Conservation (phyloP, 1,140 invertebrate species). For the Aporrectodea caliginosa region DNA sequence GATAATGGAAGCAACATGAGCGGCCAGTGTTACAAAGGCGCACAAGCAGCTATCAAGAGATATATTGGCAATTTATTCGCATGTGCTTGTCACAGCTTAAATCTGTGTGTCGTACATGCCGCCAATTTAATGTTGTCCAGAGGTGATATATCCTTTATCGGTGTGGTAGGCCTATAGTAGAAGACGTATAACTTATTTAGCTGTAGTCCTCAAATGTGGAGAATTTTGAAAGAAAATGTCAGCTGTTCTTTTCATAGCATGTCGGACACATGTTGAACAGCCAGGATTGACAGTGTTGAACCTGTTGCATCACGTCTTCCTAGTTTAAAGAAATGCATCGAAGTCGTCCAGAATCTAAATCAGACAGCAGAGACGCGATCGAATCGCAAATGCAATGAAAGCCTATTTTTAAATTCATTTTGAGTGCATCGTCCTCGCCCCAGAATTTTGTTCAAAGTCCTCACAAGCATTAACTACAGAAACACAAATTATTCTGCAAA, state of each 20-base stretch:
- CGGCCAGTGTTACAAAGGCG: neutral
- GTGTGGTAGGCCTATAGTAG: no score
- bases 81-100: neutral
- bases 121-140: neutral
- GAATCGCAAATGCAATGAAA: no score
- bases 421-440: no score
- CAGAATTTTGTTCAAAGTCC: no score
- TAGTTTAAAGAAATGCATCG: neutral
- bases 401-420: no score
- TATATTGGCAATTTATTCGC: neutral
- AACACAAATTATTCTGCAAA: no score
- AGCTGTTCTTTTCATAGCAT: neutral
- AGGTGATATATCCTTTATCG: neutral
- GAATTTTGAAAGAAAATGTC: conserved; percentile 12
- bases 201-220: neutral
- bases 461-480: no score
- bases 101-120: neutral
- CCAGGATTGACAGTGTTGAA: neutral
- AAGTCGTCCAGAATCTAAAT: no score
- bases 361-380: no score
- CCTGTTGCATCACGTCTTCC: conserved; percentile 21
- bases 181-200: neutral
- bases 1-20: neutral
- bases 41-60: neutral
- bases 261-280: neutral